phyloP scores from a whole-genome alignment of 1,140 invertebrate genomes.

The Manduca sexta region DNA sequence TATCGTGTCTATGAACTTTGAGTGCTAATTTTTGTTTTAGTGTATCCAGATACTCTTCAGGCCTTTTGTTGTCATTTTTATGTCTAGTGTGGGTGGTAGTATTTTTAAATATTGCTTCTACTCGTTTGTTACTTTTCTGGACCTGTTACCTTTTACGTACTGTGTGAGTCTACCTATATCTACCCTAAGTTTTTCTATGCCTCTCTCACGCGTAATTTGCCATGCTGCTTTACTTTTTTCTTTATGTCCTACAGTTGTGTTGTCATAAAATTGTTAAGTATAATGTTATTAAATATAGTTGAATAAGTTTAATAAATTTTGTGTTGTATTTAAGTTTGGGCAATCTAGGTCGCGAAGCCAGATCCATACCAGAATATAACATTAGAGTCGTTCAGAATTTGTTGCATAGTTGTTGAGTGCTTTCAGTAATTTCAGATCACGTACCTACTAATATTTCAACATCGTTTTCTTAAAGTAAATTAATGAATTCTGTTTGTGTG shows the following conservation, averaged over 20 bases:
- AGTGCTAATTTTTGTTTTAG: slow-evolving; percentile 22
- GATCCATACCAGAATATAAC: slow-evolving; percentile 17
- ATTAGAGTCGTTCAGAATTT: slow-evolving; percentile 10
- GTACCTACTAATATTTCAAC: too few species aligned
- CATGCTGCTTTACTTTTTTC: slow-evolving; percentile 1
- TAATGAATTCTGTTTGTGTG: too few species aligned
- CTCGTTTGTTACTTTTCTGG: slow-evolving; percentile 7
- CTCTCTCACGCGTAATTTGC: background rate
- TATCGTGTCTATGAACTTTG: slow-evolving; percentile 20
- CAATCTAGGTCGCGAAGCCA: slow-evolving; percentile 9
- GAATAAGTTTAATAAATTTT: background rate
- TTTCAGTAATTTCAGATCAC: too few species aligned
- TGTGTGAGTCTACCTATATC: slow-evolving; percentile 1
- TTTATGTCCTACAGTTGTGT: background rate
- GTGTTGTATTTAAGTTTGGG: slow-evolving; percentile 12
- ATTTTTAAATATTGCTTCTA: slow-evolving; percentile 4
- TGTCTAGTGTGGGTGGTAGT: slow-evolving; percentile 5
- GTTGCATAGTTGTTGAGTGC: too few species aligned
- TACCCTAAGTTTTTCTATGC: too few species aligned
- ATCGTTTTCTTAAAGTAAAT: too few species aligned
- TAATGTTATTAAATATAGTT: too few species aligned
- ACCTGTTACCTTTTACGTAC: slow-evolving; percentile 8
- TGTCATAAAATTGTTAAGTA: background rate
- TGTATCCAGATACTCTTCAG: slow-evolving; percentile 17
- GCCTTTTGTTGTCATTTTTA: slow-evolving; percentile 8